phyloP scores from a whole-genome alignment of 2,113 vertebrate species.

The Lonchura striata region DNA sequence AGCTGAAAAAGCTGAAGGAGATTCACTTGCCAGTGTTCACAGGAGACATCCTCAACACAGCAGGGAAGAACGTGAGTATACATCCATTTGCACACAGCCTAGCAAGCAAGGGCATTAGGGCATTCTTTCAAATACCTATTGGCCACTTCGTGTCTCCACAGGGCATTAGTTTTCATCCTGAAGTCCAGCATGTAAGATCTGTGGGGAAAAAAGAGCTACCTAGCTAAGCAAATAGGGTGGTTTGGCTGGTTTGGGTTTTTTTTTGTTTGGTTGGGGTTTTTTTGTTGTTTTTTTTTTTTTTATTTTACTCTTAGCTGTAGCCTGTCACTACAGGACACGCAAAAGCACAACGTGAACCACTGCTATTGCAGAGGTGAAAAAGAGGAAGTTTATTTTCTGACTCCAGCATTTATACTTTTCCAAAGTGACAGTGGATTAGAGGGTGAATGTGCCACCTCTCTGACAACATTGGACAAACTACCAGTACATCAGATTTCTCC shows the following conservation, averaged over 20 bases:
- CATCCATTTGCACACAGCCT: background rate
- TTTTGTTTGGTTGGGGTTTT: background rate
- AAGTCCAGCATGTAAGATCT: background rate
- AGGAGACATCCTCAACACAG: conserved; percentile 68
- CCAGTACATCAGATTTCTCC: too few relatives aligned
- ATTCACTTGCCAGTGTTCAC: background rate
- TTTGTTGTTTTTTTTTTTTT: background rate
- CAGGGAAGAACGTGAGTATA: conserved; percentile 88
- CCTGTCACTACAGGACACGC: too few relatives aligned
- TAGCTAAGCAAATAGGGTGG: background rate
- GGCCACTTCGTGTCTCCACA: background rate
- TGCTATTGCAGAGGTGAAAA: too few relatives aligned
- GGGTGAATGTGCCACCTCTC: too few relatives aligned
- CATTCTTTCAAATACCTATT: background rate
- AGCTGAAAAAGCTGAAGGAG: conserved; percentile 62
- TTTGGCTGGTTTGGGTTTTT: background rate
- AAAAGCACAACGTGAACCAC: too few relatives aligned
- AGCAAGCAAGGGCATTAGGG: background rate
- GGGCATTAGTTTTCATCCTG: background rate
- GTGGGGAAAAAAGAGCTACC: background rate
- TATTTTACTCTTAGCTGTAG: background rate
- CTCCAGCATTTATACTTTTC: too few relatives aligned
- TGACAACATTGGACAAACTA: too few relatives aligned
- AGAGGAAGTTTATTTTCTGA: too few relatives aligned
- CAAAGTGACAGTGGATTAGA: too few relatives aligned